Evolutionary conservation across 1,140 invertebrate species (phyloP).

Genomic region (Sitophilus oryzae): DNA sequence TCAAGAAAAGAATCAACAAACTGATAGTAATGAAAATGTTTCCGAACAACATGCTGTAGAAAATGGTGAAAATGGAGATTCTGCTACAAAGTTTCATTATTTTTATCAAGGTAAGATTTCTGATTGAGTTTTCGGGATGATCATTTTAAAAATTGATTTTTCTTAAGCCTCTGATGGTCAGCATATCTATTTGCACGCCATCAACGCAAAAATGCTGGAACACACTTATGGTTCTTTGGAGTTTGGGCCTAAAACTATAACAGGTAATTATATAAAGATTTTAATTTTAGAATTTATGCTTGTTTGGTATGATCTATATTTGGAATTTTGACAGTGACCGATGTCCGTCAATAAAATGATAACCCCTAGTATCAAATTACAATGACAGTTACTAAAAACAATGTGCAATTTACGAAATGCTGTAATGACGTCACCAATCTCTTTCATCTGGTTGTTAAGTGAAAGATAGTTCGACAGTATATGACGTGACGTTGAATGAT

Average conservation of each 20-base stretch:
- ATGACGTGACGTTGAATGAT: too few relatives aligned
- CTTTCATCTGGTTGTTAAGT: too few relatives aligned
- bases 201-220: constrained; percentile 87
- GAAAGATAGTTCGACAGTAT: too few relatives aligned
- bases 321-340: too few relatives aligned
- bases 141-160: neutral
- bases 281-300: too few relatives aligned
- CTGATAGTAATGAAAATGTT: neutral
- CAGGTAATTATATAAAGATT: too few relatives aligned
- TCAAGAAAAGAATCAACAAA: neutral
- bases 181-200: constrained; percentile 83
- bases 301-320: too few relatives aligned
- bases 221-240: constrained; percentile 78
- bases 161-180: constrained; percentile 77
- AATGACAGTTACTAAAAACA: too few relatives aligned
- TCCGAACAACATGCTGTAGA: neutral
- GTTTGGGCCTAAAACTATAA: constrained; percentile 67
- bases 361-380: too few relatives aligned
- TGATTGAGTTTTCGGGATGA: neutral
- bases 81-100: constrained; percentile 47
- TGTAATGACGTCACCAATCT: too few relatives aligned
- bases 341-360: too few relatives aligned
- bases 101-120: constrained; percentile 79
- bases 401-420: too few relatives aligned
- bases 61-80: constrained; percentile 8